phyloP scores from a whole-genome alignment of 2,113 vertebrate genomes.

The Microtus oregoni region DNA sequence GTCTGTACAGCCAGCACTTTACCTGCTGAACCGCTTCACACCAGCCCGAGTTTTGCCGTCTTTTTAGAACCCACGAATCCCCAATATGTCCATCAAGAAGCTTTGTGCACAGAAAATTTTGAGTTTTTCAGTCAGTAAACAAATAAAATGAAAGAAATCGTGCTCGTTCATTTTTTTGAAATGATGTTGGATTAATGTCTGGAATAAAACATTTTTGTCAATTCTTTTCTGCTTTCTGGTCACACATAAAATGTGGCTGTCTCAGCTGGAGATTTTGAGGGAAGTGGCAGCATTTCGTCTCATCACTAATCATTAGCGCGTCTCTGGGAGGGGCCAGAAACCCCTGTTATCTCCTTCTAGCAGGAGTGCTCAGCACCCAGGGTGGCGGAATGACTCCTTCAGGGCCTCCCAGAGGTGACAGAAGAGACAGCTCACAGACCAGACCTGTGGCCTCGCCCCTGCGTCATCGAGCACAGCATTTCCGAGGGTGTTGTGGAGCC shows the following conservation, averaged over 20 bases:
- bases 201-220: not conserved
- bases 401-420: not conserved
- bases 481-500: not conserved
- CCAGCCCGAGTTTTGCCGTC: constrained; percentile 1
- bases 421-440: not conserved
- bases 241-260: not conserved
- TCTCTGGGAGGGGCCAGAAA: not conserved
- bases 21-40: not conserved
- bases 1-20: not conserved
- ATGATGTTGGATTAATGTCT: not conserved
- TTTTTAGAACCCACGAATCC: not conserved
- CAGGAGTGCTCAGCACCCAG: constrained; percentile 18
- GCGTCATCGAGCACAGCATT: not conserved
- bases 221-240: not conserved
- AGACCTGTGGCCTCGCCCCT: not conserved
- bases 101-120: not conserved
- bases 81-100: not conserved
- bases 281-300: not conserved
- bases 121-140: constrained; percentile 26
- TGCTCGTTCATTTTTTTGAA: not conserved
- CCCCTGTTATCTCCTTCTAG: constrained; percentile 60
- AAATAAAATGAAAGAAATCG: constrained; percentile 8
- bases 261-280: not conserved
- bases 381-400: not conserved
- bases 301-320: constrained; percentile 42